phyloP scores from a whole-genome alignment of 2,888 invertebrate genomes.

The Caenorhabditis wallacei region DNA sequence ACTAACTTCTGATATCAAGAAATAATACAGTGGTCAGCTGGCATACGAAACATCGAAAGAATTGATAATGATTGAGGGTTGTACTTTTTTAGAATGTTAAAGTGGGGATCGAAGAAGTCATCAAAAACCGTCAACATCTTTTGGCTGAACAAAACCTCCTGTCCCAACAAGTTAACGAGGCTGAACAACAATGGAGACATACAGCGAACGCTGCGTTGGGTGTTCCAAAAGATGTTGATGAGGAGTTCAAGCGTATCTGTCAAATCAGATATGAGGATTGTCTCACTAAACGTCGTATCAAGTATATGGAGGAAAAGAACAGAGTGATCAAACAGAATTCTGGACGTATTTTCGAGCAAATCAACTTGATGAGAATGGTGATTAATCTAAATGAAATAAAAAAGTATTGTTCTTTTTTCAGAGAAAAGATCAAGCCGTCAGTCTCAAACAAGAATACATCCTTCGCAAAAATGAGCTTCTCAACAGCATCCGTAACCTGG shows the following conservation, averaged over 20 bases:
- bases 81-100: conserved; percentile 42
- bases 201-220: conserved; percentile 33
- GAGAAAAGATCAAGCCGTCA: conserved; percentile 61
- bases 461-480: conserved; percentile 51
- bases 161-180: conserved; percentile 44
- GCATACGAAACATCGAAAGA: conserved; percentile 2
- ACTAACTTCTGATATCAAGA: conserved; percentile 30
- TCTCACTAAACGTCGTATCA: conserved; percentile 26
- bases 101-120: conserved; percentile 29
- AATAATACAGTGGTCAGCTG: conserved; percentile 30
- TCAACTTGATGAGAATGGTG: conserved; percentile 63
- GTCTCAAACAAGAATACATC: conserved; percentile 49
- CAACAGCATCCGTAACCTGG: conserved; percentile 54
- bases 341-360: conserved; percentile 52
- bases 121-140: conserved; percentile 44
- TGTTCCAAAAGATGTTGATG: conserved; percentile 55
- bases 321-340: conserved; percentile 30
- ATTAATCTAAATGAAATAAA: background rate
- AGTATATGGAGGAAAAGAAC: conserved; percentile 59
- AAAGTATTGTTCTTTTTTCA: too few relatives aligned
- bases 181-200: conserved; percentile 45
- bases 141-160: conserved; percentile 23
- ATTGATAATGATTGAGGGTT: background rate
- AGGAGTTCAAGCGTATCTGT: conserved; percentile 36
- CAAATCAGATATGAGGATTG: conserved; percentile 51